phyloP scores from a whole-genome alignment of 1,140 invertebrate genomes.

The Drosophila kanapiae region DNA sequence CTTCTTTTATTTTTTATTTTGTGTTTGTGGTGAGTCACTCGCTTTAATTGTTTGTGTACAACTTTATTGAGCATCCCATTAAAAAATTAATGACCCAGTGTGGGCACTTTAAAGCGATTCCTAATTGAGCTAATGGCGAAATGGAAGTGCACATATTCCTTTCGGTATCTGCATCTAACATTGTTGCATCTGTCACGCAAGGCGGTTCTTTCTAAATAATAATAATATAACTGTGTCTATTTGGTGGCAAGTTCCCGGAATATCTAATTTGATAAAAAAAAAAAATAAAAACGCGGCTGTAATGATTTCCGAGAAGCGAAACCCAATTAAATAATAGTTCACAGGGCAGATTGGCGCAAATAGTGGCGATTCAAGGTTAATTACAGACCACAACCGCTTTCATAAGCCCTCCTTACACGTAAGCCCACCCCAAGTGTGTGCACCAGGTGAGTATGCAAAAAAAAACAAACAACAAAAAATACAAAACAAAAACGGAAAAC shows the following conservation, averaged over 20 bases:
- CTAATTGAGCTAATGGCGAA: slow-evolving; percentile 36
- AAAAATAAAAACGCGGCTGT: slow-evolving; percentile 11
- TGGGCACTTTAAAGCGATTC: slow-evolving; percentile 45
- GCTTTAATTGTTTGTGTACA: slow-evolving; percentile 39
- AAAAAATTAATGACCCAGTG: slow-evolving; percentile 44
- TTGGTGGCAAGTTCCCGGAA: slow-evolving; percentile 38
- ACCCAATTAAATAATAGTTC: slow-evolving; percentile 49
- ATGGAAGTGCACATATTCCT: slow-evolving; percentile 32
- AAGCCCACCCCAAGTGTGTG: background rate
- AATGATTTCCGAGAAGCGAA: slow-evolving; percentile 41
- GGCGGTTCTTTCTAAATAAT: slow-evolving; percentile 23
- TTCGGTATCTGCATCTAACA: slow-evolving; percentile 38
- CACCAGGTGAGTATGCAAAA: slow-evolving; percentile 32
- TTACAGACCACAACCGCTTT: slow-evolving; percentile 38
- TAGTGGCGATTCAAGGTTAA: slow-evolving; percentile 48
- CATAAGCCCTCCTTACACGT: slow-evolving; percentile 28
- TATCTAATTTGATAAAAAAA: slow-evolving; percentile 26
- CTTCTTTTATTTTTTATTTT: background rate
- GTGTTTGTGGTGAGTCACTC: slow-evolving; percentile 20
- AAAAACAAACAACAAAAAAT: background rate
- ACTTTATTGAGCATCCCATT: slow-evolving; percentile 52
- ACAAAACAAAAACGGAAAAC: background rate
- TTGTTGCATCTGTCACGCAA: slow-evolving; percentile 51
- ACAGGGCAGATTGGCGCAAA: slow-evolving; percentile 11
- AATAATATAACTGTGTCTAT: slow-evolving; percentile 1